Base-by-base conservation (phyloP, 2,113 vertebrate species). In the Oncorhynchus kisutch region DNA sequence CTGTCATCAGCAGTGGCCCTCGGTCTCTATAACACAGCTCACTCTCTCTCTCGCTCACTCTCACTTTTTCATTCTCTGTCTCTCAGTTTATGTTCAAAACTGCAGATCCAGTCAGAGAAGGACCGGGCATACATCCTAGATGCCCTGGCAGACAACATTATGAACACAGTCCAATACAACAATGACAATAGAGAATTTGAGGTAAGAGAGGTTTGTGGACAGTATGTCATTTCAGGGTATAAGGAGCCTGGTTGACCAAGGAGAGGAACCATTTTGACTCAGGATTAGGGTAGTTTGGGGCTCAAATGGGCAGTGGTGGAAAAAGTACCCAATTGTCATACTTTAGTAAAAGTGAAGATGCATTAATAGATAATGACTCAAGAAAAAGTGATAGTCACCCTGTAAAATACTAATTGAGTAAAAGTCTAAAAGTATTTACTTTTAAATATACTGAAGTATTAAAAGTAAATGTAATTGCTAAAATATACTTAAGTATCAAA, bases 131-230 rank as follows among this genome's bases (percentile, higher is more conserved):
- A 86, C 83, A 84, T 90, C 78, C 73, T 91, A 72, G 90, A 94
- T 82, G 86, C 70, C 0, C 78, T 94, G 75, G 91, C 88, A 45
- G 91, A 90, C n/a, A 91, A 84, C 80, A 89, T 86, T 66, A 87
- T 86, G 91, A 86, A 89, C 66, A 87, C 93, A 68, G 90, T 93
- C 73, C 88, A 91, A 73, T 92, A 88, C 81, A 90, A 89, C 66
- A 79, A 45, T 45, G 39, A 89, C 86, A 94, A 88, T 74, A n/a
- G 86, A 48, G 84, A 49, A 64, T 91, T 91, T 87, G 89, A 95
- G 89, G 90, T 93, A 79, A 67, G 39, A 39, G 25, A n/a, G 51
- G 31, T 25, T 57, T 57, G 20, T 51, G 39, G 69, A 54, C 18
- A n/a, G 24, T n/a, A 68, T 31, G 18, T 45, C 9, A 34, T 68